Conservation (phyloP, 2,888 invertebrate species). For the Pyrrhia umbra region DNA sequence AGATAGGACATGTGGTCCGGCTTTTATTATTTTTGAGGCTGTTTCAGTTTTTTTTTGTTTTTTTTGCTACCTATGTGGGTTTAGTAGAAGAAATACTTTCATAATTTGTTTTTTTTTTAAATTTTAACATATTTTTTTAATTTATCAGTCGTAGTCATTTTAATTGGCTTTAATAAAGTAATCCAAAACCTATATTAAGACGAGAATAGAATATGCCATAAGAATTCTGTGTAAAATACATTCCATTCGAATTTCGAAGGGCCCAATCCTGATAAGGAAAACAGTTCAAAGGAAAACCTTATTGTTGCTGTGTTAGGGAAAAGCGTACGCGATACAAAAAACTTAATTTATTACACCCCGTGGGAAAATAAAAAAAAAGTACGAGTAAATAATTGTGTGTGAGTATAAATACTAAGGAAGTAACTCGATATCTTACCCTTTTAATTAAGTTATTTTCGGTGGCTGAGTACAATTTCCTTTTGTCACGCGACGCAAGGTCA, state of each 20-base stretch:
- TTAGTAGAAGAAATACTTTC: too few species aligned
- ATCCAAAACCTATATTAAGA: not conserved
- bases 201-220: not conserved
- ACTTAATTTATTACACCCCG: slow-evolving; percentile 53
- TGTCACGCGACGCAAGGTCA: slow-evolving; percentile 82
- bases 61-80: not conserved
- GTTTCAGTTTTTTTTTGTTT: not conserved
- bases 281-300: slow-evolving; percentile 37
- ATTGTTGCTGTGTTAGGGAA: slow-evolving; percentile 24
- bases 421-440: slow-evolving; percentile 69
- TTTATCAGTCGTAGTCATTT: too few species aligned
- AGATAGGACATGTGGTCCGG: slow-evolving; percentile 64
- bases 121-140: too few species aligned
- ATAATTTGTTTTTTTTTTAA: too few species aligned
- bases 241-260: slow-evolving; percentile 40
- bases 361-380: slow-evolving; percentile 54
- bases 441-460: slow-evolving; percentile 73
- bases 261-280: slow-evolving; percentile 40
- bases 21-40: slow-evolving; percentile 41
- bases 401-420: slow-evolving; percentile 61
- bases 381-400: slow-evolving; percentile 61
- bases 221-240: slow-evolving; percentile 31
- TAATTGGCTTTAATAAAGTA: not conserved
- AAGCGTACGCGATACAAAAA: slow-evolving; percentile 37
- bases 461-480: slow-evolving; percentile 69